Percentiles rank a stretch among this genome's conserved stretches.
Conservation (phyloP, 1,140 invertebrate genomes). For the Drosophila fuyamai region DNA sequence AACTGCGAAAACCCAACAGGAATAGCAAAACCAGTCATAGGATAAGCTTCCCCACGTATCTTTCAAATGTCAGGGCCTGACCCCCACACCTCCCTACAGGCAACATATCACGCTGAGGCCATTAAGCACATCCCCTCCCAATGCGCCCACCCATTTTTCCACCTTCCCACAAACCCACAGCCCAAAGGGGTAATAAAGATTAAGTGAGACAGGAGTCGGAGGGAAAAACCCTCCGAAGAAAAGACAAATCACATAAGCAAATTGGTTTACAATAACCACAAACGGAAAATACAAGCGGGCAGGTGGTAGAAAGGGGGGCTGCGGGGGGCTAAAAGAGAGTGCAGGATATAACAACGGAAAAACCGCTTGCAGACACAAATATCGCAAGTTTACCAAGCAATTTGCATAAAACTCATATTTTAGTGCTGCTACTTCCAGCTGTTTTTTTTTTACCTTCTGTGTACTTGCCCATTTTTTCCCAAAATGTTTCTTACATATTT, state of each 20-base stretch:
- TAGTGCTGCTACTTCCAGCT: slow-evolving; percentile 54
- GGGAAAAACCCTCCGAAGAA: slow-evolving; percentile 39
- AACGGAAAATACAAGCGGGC: slow-evolving; percentile 29
- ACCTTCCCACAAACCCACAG: slow-evolving; percentile 15
- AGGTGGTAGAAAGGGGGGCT: slow-evolving; percentile 2
- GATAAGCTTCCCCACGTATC: slow-evolving; percentile 3
- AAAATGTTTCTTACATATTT: slow-evolving; percentile 29
- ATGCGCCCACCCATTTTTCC: not conserved
- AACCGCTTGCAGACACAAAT: slow-evolving; percentile 69
- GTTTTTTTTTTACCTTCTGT: slow-evolving; percentile 38
- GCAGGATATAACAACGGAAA: slow-evolving; percentile 40
- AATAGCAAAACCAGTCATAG: slow-evolving; percentile 10
- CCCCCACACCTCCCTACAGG: slow-evolving; percentile 36
- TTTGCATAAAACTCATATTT: slow-evolving; percentile 82
- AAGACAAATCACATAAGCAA: slow-evolving; percentile 79
- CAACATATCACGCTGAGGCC: slow-evolving; percentile 21
- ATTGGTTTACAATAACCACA: slow-evolving; percentile 79
- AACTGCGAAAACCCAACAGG: slow-evolving; percentile 19
- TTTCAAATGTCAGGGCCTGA: slow-evolving; percentile 51
- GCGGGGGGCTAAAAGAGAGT: slow-evolving; percentile 9
- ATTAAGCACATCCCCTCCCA: slow-evolving; percentile 19
- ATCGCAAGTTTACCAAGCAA: slow-evolving; percentile 77
- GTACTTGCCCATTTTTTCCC: slow-evolving; percentile 39
- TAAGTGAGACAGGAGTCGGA: slow-evolving; percentile 16
- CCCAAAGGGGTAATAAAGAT: slow-evolving; percentile 47